phyloP scores from a whole-genome alignment of 2,888 invertebrate species.

The Hybos culiciformis region DNA sequence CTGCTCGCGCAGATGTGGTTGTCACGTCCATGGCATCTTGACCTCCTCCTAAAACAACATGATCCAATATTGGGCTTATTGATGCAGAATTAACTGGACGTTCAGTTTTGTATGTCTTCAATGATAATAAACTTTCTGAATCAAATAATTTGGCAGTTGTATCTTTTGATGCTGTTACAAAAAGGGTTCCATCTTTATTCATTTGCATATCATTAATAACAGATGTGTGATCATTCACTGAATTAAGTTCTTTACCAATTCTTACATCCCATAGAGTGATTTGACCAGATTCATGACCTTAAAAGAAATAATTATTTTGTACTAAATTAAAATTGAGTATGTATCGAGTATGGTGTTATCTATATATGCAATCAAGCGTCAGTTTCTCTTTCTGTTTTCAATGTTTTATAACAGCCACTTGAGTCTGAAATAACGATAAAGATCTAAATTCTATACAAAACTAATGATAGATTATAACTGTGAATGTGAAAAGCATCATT shows the following conservation, averaged over 20 bases:
- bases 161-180: constrained; percentile 95
- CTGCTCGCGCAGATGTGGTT: constrained; percentile 82
- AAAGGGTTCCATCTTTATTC: constrained; percentile 85
- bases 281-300: constrained; percentile 85
- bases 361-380: too few relatives aligned
- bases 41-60: constrained; percentile 96
- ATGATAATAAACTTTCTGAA: constrained; percentile 64
- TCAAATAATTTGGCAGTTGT: constrained; percentile 92
- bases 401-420: too few relatives aligned
- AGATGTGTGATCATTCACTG: constrained; percentile 67
- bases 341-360: too few relatives aligned
- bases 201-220: constrained; percentile 95
- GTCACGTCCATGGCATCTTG: constrained; percentile 99
- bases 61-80: constrained; percentile 87
- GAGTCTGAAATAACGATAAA: too few relatives aligned
- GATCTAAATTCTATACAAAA: too few relatives aligned
- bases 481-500: too few relatives aligned
- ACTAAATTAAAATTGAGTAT: too few relatives aligned
- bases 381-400: too few relatives aligned
- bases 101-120: constrained; percentile 96
- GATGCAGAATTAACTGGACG: constrained; percentile 97
- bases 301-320: neutral
- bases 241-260: constrained; percentile 59
- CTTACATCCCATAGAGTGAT: constrained; percentile 87
- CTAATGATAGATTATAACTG: too few relatives aligned